Evolutionary conservation across 2,113 vertebrate genomes (phyloP).

Genomic region (Campylomormyrus numenius): DNA sequence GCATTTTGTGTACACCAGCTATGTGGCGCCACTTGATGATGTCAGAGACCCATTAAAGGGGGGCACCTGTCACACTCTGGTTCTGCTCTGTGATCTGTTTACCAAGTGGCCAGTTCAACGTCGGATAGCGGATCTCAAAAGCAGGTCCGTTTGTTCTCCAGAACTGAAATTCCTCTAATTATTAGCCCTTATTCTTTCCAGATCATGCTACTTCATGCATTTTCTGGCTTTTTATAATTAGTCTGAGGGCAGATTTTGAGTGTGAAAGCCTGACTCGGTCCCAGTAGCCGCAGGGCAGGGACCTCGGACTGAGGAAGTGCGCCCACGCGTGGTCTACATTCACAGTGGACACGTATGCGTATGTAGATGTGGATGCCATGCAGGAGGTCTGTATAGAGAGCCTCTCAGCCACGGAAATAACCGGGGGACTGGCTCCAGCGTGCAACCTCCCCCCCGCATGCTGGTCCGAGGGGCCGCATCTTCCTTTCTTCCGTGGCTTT

Average conservation of each 20-base stretch:
- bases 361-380: slow-evolving; percentile 21
- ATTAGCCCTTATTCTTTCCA: not conserved
- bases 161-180: not conserved
- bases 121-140: too few relatives aligned
- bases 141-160: not conserved
- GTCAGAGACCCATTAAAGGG: not conserved
- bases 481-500: not conserved
- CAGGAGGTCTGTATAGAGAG: not conserved
- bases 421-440: slow-evolving; percentile 6
- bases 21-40: not conserved
- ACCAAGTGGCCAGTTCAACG: not conserved
- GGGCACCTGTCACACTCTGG: not conserved
- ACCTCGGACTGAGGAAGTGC: slow-evolving; percentile 1
- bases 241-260: not conserved
- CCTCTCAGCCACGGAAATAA: slow-evolving; percentile 8
- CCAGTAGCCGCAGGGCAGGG: not conserved
- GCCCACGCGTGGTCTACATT: not conserved
- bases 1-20: not conserved
- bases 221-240: not conserved
- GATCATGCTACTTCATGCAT: not conserved
- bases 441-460: slow-evolving; percentile 23
- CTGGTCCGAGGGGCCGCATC: not conserved
- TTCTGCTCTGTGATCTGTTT: not conserved
- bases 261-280: not conserved
- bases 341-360: not conserved